Evolutionary conservation across 2,888 invertebrate genomes (phyloP), one percentile per base, ranked within the genome.

Genomic region (Agrotis segetum): DNA sequence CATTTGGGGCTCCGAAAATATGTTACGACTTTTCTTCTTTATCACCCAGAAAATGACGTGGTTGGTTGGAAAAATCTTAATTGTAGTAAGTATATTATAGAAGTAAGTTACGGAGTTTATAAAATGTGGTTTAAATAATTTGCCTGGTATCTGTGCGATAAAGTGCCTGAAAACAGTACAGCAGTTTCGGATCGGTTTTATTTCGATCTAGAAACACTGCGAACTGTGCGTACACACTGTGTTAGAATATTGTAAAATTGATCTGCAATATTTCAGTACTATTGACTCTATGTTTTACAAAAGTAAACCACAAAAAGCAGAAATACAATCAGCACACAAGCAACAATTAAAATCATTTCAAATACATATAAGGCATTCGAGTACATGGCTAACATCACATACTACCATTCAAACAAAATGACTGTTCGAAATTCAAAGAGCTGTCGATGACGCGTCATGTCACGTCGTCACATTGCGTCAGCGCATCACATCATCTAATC

Each of bases 401-500:
- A n/a, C 29, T 44, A 44, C 4, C 21, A 59, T 47, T 53, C 50
- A 58, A 52, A 24, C 17, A 21, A 34, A 29, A 66, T 9, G 24
- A 17, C 6, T 64, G 56, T 71, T 61, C 60, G 64, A 68, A 52
- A 80, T 80, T 61, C 52, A 75, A 75, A 53, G 49, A 21, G 58
- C 4, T 21, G 29, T 56, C 29, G 21, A 50, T 69, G 73, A 70
- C 65, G 65, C 58, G 69, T 53, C 69, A 61, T 49, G 21, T 47
- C 69, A 61, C 59, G n/a, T 47, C 49, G 67, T 62, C 64, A 69
- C 24, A 60, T 82, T 81, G 81, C 81, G 77, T 84, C 77, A 81
- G 70, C 72, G 59, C 82, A 78, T 84, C 84, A 74, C 82, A 81
- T 84, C 84, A 74, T 44, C 19, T 66, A 82, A 67, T 55, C 84